phyloP scores from a whole-genome alignment of 2,888 invertebrate species.

The Argynnis bischoffii region DNA sequence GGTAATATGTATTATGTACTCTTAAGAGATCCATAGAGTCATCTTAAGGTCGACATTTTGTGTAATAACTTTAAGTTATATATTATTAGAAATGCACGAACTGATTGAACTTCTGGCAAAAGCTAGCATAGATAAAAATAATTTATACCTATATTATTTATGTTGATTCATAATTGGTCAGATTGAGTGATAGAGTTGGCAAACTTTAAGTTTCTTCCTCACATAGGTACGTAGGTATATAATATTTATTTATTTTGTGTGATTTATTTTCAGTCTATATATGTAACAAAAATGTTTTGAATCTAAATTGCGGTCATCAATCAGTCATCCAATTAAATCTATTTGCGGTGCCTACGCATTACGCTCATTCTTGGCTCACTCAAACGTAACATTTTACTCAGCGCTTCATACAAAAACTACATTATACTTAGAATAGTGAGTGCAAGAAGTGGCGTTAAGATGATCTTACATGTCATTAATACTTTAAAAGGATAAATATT shows the following conservation, averaged over 20 bases:
- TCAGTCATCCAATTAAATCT: constrained; percentile 48
- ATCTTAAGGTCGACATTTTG: no score
- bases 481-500: background rate
- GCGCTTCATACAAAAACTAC: constrained; percentile 58
- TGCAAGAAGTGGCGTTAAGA: constrained; percentile 13
- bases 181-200: constrained; percentile 9
- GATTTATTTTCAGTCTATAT: constrained; percentile 27
- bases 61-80: no score
- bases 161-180: background rate
- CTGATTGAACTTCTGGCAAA: no score
- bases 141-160: no score
- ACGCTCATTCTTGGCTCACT: constrained; percentile 40
- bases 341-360: constrained; percentile 46
- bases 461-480: constrained; percentile 1
- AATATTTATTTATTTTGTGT: constrained; percentile 24
- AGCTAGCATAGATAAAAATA: no score
- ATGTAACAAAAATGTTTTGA: constrained; percentile 35
- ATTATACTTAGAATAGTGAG: constrained; percentile 38
- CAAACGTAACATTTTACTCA: constrained; percentile 55
- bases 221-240: constrained; percentile 6
- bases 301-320: constrained; percentile 37
- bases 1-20: no score
- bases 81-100: no score
- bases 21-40: no score
- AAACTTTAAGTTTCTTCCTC: constrained; percentile 12